Evolutionary conservation across 2,888 invertebrate genomes (phyloP), one percentile per base, ranked within the genome.

Genomic region (Alentia gelatinosa): DNA sequence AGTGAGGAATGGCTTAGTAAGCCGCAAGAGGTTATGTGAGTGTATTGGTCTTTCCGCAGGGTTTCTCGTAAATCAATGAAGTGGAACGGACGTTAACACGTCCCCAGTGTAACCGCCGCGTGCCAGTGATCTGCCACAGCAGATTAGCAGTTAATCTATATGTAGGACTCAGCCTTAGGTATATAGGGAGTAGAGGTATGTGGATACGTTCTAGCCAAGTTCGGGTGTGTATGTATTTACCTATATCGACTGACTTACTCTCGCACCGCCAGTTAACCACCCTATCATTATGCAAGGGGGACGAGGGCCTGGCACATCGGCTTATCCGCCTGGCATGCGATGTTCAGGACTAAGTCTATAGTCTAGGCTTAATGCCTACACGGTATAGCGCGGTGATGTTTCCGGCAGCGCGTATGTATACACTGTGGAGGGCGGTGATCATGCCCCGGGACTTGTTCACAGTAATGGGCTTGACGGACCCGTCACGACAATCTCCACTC

Each of bases 401-500:
- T n/a, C n/a, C n/a, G n/a, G n/a, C n/a, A n/a, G n/a, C n/a, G n/a
- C n/a, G n/a, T n/a, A n/a, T n/a, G n/a, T n/a, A n/a, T n/a, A n/a
- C n/a, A n/a, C n/a, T n/a, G n/a, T n/a, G n/a, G n/a, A n/a, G n/a
- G n/a, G n/a, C n/a, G n/a, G n/a, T n/a, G n/a, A n/a, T n/a, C n/a
- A n/a, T n/a, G n/a, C n/a, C n/a, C n/a, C n/a, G n/a, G n/a, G n/a
- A n/a, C n/a, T n/a, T n/a, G n/a, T n/a, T n/a, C n/a, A n/a, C n/a
- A n/a, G 5, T 63, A 63, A 63, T 63, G 63, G 63, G 12, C 9
- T 7, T 79, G n/a, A 9, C 79, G 26, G 39, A 0, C 12, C 1
- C 39, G 50, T 86, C 86, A 86, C 47, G 86, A 47, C 47, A 86
- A 42, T 12, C 47, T 47, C 30, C 86, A 86, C 47, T 86, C 86